phyloP scores from a whole-genome alignment of 2,797 vertebrate species.

The Borostomias antarcticus region DNA sequence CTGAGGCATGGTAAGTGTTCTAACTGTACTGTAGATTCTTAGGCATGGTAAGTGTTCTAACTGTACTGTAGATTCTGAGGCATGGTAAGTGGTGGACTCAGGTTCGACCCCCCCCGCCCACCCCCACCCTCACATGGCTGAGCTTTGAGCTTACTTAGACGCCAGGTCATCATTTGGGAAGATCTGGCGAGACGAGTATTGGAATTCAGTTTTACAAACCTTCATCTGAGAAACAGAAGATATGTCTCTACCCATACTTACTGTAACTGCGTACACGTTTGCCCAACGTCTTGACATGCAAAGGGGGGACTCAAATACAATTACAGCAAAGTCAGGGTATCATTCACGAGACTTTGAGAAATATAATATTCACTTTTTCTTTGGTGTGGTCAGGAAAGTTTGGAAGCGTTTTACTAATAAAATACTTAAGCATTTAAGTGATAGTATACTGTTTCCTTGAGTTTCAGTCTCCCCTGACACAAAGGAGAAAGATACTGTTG shows the following conservation, averaged over 20 bases:
- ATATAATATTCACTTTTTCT: slow-evolving; percentile 92
- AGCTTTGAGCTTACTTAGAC: neutral
- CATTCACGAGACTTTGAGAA: slow-evolving; percentile 88
- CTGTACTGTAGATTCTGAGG: neutral
- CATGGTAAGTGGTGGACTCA: neutral
- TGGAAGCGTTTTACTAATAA: slow-evolving; percentile 97
- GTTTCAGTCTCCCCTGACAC: slow-evolving; percentile 61
- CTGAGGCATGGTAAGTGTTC: no score
- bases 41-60: neutral
- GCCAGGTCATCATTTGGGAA: slow-evolving; percentile 29
- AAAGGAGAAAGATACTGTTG: neutral
- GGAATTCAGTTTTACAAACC: neutral
- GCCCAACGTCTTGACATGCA: slow-evolving; percentile 72
- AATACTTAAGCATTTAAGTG: slow-evolving; percentile 95
- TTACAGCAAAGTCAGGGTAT: slow-evolving; percentile 86
- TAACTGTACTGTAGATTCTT: neutral
- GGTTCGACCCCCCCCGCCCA: neutral
- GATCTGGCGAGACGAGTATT: neutral
- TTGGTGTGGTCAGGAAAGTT: slow-evolving; percentile 95
- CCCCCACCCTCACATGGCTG: neutral
- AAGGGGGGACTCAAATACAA: slow-evolving; percentile 84
- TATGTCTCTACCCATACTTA: neutral
- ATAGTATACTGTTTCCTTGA: slow-evolving; percentile 87
- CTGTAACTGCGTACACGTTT: slow-evolving; percentile 62
- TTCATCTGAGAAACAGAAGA: neutral